These are phyloP conservation scores for Elaphurus davidianus DNA, from an alignment of 2,113 vertebrate genomes.

Conservation along the genomic window DNA sequence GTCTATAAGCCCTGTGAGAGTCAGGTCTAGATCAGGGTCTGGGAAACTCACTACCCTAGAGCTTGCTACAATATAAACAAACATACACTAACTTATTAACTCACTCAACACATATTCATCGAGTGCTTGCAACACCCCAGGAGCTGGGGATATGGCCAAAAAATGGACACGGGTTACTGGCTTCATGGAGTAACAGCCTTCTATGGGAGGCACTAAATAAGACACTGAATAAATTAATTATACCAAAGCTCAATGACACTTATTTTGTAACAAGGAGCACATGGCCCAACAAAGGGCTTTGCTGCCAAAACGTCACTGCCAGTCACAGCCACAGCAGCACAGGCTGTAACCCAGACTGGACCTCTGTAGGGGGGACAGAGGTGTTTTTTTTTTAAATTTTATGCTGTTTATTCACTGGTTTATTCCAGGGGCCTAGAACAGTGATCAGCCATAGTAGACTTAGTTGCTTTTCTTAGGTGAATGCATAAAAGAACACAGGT, in stretches of 20 bases:
- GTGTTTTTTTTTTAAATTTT: not conserved
- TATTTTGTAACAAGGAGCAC: not conserved
- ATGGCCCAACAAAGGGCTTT: not conserved
- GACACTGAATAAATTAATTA: not conserved
- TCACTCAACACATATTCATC: fast-evolving
- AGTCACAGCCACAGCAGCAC: not conserved
- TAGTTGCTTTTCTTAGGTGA: not conserved
- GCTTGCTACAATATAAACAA: not conserved
- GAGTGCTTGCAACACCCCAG: not conserved
- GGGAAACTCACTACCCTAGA: not conserved
- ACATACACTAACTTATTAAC: not conserved
- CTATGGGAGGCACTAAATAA: not conserved
- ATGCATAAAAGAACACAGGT: not conserved
- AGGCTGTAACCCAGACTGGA: not conserved
- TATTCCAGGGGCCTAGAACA: not conserved
- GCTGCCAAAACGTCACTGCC: not conserved
- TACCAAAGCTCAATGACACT: not conserved
- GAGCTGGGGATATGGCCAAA: not conserved
- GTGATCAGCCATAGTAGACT: not conserved
- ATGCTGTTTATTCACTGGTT: not conserved
- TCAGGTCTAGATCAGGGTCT: not conserved
- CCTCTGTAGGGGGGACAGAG: not conserved
- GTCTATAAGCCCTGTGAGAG: not conserved
- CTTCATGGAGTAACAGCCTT: not conserved
- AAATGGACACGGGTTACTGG: not conserved